Conservation (phyloP, 2,888 invertebrate genomes). For the Drosophila siamana region DNA sequence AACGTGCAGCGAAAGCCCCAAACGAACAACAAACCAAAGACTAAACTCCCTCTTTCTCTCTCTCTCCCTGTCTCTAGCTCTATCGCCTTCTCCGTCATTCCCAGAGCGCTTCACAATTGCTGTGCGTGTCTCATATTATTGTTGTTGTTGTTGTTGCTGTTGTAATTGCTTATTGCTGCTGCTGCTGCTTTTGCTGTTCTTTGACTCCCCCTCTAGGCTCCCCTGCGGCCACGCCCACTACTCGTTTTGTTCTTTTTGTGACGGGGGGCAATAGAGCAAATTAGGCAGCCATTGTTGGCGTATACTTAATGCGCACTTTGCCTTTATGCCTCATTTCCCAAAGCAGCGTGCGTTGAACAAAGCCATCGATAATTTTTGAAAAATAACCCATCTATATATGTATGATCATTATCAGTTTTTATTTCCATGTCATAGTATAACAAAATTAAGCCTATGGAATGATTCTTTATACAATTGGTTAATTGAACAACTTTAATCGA, state of each 20-base stretch:
- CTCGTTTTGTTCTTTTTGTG: conserved; percentile 4
- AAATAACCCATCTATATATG: too few species aligned
- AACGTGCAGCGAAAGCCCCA: conserved; percentile 56
- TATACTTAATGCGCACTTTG: conserved; percentile 6
- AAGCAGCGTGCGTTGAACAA: too few species aligned
- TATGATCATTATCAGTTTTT: too few species aligned
- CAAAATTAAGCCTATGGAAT: too few species aligned
- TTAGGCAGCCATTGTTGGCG: conserved; percentile 29
- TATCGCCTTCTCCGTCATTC: conserved; percentile 7
- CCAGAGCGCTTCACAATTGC: conserved; percentile 21
- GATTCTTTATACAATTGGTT: too few species aligned
- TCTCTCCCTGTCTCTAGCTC: neutral
- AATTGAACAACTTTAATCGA: too few species aligned
- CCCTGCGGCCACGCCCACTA: neutral
- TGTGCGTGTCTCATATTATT: conserved; percentile 42
- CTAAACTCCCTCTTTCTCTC: neutral
- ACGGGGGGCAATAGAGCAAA: conserved; percentile 28
- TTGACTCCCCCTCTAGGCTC: neutral
- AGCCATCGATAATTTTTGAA: too few species aligned
- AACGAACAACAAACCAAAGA: neutral
- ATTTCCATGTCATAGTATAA: too few species aligned
- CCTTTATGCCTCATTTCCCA: neutral
- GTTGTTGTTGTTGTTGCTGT: conserved; percentile 33
- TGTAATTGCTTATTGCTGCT: conserved; percentile 57
- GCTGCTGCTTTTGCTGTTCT: conserved; percentile 32